Base-by-base conservation (phyloP, 2,113 vertebrate genomes). In the Phaethon lepturus region DNA sequence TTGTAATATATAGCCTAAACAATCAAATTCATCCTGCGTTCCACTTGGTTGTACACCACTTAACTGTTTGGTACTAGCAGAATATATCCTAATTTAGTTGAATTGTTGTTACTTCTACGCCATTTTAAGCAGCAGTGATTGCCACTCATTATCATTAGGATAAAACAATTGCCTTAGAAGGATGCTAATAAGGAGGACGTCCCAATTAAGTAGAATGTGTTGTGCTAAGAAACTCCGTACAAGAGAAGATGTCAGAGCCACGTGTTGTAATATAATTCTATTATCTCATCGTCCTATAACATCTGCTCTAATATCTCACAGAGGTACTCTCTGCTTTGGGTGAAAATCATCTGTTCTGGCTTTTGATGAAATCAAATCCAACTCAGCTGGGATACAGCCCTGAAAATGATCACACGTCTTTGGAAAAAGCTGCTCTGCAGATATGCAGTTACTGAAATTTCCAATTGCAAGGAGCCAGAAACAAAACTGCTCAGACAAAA, bases 31-130 rank as follows among this genome's bases (percentile, higher is more conserved):
- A 44, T 93, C 74, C 50, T 12, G 5, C 0, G 71, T 97, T 94
- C 82, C 78, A 62, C 92, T 95, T 96, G 85, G 82, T 83, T 96
- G 85, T 94, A 75, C 88, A 76, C 90, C 95, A 71, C 90, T 97
- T 97, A 97, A 96, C 92, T 93, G 78, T 90, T 90, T 52, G 50
- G 55, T 93, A 85, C 77, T 88, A 86, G 72, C 38, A 47, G 67
- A 95, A 92, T 92, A 62, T 88, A 90, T 95, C 71, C 95, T 90
- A 66, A 94, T 97, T 97, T 88, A 80, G 67, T 80, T 93, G 96
- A 97, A 83, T 97, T 90, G 95, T 94, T 97, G 92, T 95, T 95
- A 76, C 50, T 92, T 95, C 67, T 80, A 50, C 90, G 87, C 87
- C 73, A 76, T 87, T 97, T 95, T 95, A 96, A 96, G 95, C 84